phyloP scores from a whole-genome alignment of 2,113 vertebrate genomes.

The Narcine bancroftii region DNA sequence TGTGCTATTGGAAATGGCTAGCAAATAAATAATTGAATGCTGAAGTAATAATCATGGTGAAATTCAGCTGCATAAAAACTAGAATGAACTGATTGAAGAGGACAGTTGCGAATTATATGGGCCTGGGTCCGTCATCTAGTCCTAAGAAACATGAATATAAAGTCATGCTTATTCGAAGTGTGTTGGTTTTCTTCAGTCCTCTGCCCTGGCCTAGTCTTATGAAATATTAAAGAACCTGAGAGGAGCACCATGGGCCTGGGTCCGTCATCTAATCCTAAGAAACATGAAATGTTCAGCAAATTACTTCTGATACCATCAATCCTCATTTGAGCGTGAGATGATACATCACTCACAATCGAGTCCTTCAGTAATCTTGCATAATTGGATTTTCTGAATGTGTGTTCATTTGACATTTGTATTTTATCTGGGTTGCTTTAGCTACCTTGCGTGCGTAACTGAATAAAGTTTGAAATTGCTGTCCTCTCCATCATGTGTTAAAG shows the following conservation, averaged over 20 bases:
- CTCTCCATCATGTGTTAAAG: background rate
- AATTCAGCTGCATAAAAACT: background rate
- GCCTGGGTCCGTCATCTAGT: no score
- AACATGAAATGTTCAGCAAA: slow-evolving; percentile 7
- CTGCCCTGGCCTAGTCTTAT: background rate
- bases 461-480: background rate
- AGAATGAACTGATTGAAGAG: slow-evolving; percentile 9
- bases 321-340: background rate
- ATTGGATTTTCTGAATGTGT: background rate
- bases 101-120: background rate
- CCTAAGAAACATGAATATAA: no score
- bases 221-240: no score
- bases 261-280: background rate
- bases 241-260: background rate
- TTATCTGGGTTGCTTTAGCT: background rate
- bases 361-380: background rate
- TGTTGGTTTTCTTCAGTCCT: background rate
- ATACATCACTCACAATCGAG: background rate
- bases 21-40: slow-evolving; percentile 1
- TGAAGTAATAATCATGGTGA: background rate
- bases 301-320: background rate
- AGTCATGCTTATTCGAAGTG: background rate
- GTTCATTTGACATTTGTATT: background rate
- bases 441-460: background rate
- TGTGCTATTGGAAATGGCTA: background rate